Evolutionary conservation across 2,797 vertebrate genomes (phyloP), one percentile per base, ranked within the genome.

Genomic region (Sciurus vulgaris): DNA sequence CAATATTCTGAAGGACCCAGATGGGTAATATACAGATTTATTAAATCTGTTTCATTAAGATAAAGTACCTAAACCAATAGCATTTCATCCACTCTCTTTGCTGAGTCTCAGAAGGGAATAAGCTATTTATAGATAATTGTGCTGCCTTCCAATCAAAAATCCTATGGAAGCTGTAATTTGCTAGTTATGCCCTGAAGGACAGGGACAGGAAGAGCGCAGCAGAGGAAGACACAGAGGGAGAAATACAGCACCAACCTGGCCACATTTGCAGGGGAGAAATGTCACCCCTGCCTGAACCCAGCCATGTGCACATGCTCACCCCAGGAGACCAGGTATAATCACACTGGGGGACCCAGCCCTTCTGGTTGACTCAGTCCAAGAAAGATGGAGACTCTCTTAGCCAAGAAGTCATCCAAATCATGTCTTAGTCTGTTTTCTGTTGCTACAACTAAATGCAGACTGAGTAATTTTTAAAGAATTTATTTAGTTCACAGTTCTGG

Each of bases 61-160:
- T 11, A 6, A 73, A 86, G 65, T 24, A 30, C 7, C 7, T 35
- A 47, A 38, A 79, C 26, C 70, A 49, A 65, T 17, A n/a, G n/a
- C 10, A 49, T 73, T 33, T n/a, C 26, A 30, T 47, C 38, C 44
- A 7, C 76, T 78, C 33, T 28, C n/a, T 18, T 63, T 26, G 49
- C 38, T 84, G 77, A 11, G 22, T 90, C 73, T 93, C 61, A n/a
- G 76, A 72, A 91, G 41, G 87, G 83, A 76, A 56, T 9, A 84
- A 92, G 24, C 14, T 38, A 30, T 38, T 44, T 44, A 74, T 6
- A 59, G 65, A 74, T 49, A 67, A 63, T 15, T 18, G 20, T 20
- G 9, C 5, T 1, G 2, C 12, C 35, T 35, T 89, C 65, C 54
- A 33, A n/a, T 63, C 59, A 10, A 74, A 96, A 88, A 41, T 18